Conservation (phyloP, 1,140 invertebrate genomes). For the Drosophila persimilis region DNA sequence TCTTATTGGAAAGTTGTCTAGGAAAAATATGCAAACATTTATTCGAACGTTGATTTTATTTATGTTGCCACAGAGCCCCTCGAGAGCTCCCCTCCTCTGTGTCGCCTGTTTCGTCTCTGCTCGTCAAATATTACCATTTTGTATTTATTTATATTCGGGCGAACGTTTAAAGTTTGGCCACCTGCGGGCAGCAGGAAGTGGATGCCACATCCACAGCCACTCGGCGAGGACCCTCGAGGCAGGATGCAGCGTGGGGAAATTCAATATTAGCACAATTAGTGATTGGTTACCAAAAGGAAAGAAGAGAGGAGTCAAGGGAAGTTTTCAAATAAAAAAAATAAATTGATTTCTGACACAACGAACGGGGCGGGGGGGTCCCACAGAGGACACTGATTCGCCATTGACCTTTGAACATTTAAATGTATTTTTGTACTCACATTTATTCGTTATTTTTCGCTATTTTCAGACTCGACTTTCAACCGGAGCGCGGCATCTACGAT, state of each 20-base stretch:
- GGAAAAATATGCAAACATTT: slow-evolving; percentile 79
- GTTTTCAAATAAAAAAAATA: slow-evolving; percentile 65
- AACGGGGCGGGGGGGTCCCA: not conserved
- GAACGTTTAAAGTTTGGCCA: slow-evolving; percentile 75
- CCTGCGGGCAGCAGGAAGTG: slow-evolving; percentile 57
- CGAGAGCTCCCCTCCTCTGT: not conserved
- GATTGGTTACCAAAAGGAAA: slow-evolving; percentile 22
- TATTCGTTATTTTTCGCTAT: not conserved
- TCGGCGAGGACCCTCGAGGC: too few relatives aligned
- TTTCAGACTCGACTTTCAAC: slow-evolving; percentile 89
- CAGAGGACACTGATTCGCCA: slow-evolving; percentile 18
- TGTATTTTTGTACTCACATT: not conserved
- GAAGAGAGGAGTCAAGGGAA: not conserved
- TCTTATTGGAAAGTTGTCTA: slow-evolving; percentile 70
- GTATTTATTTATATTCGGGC: slow-evolving; percentile 73
- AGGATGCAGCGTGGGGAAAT: slow-evolving; percentile 39
- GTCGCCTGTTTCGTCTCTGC: not conserved
- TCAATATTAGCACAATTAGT: slow-evolving; percentile 80
- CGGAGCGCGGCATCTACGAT: slow-evolving; percentile 93
- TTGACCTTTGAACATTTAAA: slow-evolving; percentile 14
- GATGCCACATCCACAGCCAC: slow-evolving; percentile 22
- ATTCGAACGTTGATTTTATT: slow-evolving; percentile 81
- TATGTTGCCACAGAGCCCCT: slow-evolving; percentile 46
- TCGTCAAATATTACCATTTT: slow-evolving; percentile 72
- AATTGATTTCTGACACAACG: slow-evolving; percentile 55